Conservation (phyloP, 2,797 vertebrate species). For the Alca torda region DNA sequence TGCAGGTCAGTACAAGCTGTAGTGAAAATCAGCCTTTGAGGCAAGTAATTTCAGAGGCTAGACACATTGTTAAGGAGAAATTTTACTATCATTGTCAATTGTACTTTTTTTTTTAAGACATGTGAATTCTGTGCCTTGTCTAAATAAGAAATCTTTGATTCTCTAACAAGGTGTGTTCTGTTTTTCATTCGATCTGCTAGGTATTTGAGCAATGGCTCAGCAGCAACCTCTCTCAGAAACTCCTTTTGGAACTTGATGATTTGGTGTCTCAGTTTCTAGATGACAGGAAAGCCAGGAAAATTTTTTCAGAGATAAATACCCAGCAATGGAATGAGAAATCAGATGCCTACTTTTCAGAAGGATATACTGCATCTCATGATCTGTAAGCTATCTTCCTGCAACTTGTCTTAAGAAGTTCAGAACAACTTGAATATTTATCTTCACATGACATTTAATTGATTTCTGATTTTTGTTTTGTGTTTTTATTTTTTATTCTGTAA, state of each 20-base stretch:
- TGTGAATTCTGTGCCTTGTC: background rate
- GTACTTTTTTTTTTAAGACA: background rate
- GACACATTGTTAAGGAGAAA: background rate
- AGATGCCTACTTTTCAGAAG: background rate
- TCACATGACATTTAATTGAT: background rate
- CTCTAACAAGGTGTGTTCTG: background rate
- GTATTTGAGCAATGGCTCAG: constrained; percentile 46
- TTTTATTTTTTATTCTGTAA: background rate
- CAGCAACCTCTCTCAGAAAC: background rate
- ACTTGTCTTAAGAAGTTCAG: background rate
- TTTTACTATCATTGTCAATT: background rate
- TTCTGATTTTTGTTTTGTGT: background rate
- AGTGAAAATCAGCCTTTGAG: background rate
- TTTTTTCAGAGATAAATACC: background rate
- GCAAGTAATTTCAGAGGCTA: background rate
- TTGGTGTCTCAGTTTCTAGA: background rate
- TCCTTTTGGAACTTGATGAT: background rate
- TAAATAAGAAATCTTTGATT: background rate
- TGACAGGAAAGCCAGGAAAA: background rate
- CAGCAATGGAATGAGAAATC: constrained; percentile 21
- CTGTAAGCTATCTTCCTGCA: constrained; percentile 47
- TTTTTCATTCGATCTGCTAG: constrained; percentile 25
- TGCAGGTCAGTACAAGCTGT: background rate
- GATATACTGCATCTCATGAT: background rate
- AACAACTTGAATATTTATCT: background rate